Evolutionary conservation across 2,888 invertebrate genomes (phyloP).

Genomic region (Osmoderma eremita): DNA sequence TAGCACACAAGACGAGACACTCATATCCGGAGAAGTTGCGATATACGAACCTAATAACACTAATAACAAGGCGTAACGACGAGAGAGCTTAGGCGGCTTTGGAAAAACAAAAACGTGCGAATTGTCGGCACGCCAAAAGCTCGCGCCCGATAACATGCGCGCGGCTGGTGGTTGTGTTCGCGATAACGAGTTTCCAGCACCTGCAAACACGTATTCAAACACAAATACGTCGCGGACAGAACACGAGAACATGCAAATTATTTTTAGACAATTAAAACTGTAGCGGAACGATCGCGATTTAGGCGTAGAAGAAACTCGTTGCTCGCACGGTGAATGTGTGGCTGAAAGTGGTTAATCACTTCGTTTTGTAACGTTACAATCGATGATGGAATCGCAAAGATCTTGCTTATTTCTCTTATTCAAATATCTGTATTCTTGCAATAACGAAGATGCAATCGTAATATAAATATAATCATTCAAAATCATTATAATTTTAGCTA

Average conservation of each 20-base stretch:
- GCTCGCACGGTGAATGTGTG: neutral
- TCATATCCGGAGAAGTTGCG: too few relatives aligned
- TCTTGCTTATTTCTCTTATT: too few relatives aligned
- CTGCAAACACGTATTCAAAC: neutral
- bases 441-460: too few relatives aligned
- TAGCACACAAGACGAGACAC: too few relatives aligned
- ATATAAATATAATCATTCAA: too few relatives aligned
- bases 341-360: constrained; percentile 14
- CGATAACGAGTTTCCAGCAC: constrained; percentile 8
- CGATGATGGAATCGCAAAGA: neutral
- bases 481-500: too few relatives aligned
- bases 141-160: constrained; percentile 45
- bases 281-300: too few relatives aligned
- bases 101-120: constrained; percentile 44
- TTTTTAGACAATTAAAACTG: constrained; percentile 22
- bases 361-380: neutral
- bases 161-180: constrained; percentile 3
- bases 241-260: constrained; percentile 6
- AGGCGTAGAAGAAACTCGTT: neutral
- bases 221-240: neutral
- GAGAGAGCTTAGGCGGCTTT: constrained; percentile 28
- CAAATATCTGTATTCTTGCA: too few relatives aligned
- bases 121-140: constrained; percentile 40
- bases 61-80: neutral
- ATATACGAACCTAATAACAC: constrained; percentile 1